Conservation (phyloP, 2,113 vertebrate genomes). For the Bostrychus sinensis region DNA sequence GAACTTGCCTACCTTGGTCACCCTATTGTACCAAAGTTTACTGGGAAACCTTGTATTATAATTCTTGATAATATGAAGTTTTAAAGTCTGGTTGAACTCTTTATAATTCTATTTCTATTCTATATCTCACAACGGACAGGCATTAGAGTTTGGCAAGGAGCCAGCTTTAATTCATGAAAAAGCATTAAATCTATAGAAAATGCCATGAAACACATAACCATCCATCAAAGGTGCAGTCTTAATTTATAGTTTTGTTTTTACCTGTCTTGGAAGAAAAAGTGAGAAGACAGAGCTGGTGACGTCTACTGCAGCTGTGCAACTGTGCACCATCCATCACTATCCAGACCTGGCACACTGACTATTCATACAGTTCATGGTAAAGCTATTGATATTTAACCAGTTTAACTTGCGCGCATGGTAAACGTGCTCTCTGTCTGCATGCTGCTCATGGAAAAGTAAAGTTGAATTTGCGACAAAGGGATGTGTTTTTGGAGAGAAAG, state of each 20-base stretch:
- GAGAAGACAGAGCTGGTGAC: neutral
- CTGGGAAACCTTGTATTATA: too few relatives aligned
- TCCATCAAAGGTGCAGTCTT: neutral
- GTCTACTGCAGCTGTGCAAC: neutral
- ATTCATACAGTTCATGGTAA: conserved; percentile 4
- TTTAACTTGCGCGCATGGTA: conserved; percentile 11
- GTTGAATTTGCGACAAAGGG: conserved; percentile 23
- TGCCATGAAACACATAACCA: neutral
- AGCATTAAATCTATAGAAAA: neutral
- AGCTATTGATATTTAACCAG: conserved; percentile 17
- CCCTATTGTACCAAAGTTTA: too few relatives aligned
- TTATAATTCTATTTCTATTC: too few relatives aligned
- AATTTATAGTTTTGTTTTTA: conserved; percentile 7
- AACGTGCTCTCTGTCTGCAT: neutral
- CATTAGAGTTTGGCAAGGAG: too few relatives aligned
- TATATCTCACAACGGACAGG: neutral
- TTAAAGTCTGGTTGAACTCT: too few relatives aligned
- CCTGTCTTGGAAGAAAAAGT: conserved; percentile 1
- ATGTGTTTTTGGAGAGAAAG: conserved; percentile 29
- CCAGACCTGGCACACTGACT: neutral
- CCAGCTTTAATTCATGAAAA: neutral
- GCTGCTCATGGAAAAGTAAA: conserved; percentile 20
- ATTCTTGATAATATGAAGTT: too few relatives aligned
- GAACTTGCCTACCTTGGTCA: too few relatives aligned
- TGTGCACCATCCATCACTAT: conserved; percentile 3